A percentile compares a stretch with the other conserved stretches of the same genome.
Conservation (phyloP, 1,140 invertebrate genomes). For the Conus ventricosus region DNA sequence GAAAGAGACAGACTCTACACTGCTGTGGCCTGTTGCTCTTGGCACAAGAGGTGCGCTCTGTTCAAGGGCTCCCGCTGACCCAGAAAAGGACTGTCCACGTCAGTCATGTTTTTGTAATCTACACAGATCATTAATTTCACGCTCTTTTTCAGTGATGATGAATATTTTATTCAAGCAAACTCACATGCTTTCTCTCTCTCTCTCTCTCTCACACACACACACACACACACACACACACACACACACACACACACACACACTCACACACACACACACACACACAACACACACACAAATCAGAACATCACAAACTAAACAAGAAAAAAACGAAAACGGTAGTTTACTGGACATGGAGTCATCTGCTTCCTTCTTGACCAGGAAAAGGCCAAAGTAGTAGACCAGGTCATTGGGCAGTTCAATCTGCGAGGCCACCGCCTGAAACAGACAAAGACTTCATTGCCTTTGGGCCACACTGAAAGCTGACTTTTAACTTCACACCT, state of each 20-base stretch:
- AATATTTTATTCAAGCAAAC: no score
- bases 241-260: not conserved
- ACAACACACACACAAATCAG: not conserved
- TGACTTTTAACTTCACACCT: no score
- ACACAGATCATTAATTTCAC: no score
- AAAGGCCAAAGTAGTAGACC: constrained; percentile 91
- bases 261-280: not conserved
- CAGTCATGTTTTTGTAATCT: no score
- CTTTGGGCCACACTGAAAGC: constrained; percentile 7
- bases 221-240: not conserved
- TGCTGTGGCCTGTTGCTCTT: no score
- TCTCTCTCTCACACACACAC: no score
- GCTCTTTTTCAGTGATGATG: no score
- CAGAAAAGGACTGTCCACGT: no score
- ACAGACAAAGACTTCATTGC: constrained; percentile 55
- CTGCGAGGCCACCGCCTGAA: constrained; percentile 83
- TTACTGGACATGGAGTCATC: constrained; percentile 81
- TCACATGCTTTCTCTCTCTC: no score
- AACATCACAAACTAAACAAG: not conserved
- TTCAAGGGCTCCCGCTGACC: no score
- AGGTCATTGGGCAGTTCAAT: constrained; percentile 86
- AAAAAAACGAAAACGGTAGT: constrained; percentile 46
- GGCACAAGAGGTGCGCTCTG: no score
- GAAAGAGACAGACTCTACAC: no score
- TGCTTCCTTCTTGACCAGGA: constrained; percentile 86